Base-by-base conservation (phyloP, 2,888 invertebrate genomes). In the Biston betularia region DNA sequence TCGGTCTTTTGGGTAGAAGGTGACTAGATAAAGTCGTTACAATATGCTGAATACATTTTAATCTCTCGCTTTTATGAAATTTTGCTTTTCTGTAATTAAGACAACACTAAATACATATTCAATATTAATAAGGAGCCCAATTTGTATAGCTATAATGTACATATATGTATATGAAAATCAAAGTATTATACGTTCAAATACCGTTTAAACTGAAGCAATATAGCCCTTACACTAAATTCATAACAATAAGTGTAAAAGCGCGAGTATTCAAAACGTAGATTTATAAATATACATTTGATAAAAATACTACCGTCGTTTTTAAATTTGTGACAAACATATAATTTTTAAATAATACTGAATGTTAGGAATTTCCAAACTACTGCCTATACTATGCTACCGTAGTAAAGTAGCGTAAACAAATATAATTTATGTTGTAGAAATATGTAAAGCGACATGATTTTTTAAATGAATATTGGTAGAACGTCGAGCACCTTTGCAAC, bases 11-110 rank as follows among this genome's bases (percentile, higher is more conserved):
- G 50, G 52, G 56, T 15, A 42, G 40, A 56, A 53, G 54, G 12
- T 49, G 53, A 45, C 44, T 14, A 38, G 44, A 38, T 38, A 56
- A 50, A 56, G 6, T 35, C 35, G 50, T 49, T 49, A 56, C 50
- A 42, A 54, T 33, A 24, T 15, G 34, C 44, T 14, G 14, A 49
- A 52, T 35, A 35, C 15, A 63, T 54, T 65, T 50, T 65, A 55
- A 49, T 34, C 48, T 44, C 15, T 42, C 11, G n/a, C 48, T 34
- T 59, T 59, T 40, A 38, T 57, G 24, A 24, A 24, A 24, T 24
- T 24, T 3, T 24, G 24, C 24, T 24, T 24, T 24, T 24, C 24
- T 24, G 3, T 2, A 24, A 24, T 3, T 24, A 3, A 24, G 24
- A 24, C 24, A 24, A 24, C 24, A 24, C 24, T 24, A 24, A 24